Evolutionary conservation across 2,888 invertebrate genomes (phyloP).

Genomic region (Tetropium fuscum): DNA sequence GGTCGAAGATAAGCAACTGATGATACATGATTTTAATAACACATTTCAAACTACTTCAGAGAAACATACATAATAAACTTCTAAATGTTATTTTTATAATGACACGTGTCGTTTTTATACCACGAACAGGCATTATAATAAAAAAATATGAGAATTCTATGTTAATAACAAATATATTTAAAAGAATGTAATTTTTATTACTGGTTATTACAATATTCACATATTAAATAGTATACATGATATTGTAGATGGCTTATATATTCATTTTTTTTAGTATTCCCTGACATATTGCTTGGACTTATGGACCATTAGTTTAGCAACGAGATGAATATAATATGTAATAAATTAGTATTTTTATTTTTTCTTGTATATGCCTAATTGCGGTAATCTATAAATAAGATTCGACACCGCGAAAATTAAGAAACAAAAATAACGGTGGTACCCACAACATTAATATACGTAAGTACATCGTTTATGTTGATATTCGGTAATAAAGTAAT

Average conservation of each 20-base stretch:
- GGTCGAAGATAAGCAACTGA: no score
- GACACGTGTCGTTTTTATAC: no score
- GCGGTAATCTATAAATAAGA: background rate
- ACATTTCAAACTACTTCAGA: background rate
- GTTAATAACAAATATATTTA: conserved; percentile 7
- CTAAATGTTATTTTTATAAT: background rate
- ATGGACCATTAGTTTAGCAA: conserved; percentile 3
- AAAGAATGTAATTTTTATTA: conserved; percentile 12
- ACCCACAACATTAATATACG: no score
- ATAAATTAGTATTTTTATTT: no score
- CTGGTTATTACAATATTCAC: conserved; percentile 4
- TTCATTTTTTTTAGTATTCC: background rate
- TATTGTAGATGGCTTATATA: conserved; percentile 1
- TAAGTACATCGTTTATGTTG: no score
- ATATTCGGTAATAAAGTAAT: no score
- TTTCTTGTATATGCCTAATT: background rate
- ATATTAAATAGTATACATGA: conserved; percentile 13
- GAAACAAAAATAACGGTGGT: no score
- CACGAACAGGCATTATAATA: background rate
- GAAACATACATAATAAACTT: background rate
- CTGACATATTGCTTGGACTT: conserved; percentile 1
- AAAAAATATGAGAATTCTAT: conserved; percentile 20
- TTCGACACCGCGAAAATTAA: no score
- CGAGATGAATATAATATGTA: background rate
- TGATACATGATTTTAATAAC: no score